Conservation (phyloP, 2,113 vertebrate genomes). For the Numenius arquata region DNA sequence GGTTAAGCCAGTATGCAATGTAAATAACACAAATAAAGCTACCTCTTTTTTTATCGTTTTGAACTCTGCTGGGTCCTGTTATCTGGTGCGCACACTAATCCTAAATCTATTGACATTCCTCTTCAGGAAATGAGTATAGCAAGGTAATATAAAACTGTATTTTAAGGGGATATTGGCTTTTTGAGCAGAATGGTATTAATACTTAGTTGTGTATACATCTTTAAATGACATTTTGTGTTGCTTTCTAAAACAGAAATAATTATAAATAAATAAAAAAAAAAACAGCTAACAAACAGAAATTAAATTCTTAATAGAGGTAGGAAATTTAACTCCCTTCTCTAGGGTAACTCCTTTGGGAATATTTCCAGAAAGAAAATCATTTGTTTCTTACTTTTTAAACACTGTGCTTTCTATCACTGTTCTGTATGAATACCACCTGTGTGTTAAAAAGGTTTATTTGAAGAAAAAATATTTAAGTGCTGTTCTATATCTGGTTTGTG, state of each 20-base stretch:
- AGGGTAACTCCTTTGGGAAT: neutral
- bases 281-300: neutral
- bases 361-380: neutral
- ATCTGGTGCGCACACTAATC: neutral
- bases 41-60: neutral
- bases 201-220: neutral
- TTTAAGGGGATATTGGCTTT: neutral
- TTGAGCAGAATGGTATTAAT: neutral
- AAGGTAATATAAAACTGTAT: neutral
- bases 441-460: neutral
- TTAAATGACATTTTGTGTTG: neutral
- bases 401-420: neutral
- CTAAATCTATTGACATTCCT: neutral
- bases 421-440: neutral
- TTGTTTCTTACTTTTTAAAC: neutral
- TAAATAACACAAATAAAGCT: conserved; percentile 36
- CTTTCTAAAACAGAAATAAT: neutral
- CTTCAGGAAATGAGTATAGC: neutral
- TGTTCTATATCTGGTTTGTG: neutral
- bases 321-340: neutral
- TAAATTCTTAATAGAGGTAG: accelerated
- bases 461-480: neutral
- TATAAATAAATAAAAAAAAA: neutral
- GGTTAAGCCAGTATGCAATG: neutral
- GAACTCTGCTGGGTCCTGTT: neutral